Evolutionary conservation across 1,140 invertebrate species (phyloP).

Genomic region (Scaptomyza hsui): DNA sequence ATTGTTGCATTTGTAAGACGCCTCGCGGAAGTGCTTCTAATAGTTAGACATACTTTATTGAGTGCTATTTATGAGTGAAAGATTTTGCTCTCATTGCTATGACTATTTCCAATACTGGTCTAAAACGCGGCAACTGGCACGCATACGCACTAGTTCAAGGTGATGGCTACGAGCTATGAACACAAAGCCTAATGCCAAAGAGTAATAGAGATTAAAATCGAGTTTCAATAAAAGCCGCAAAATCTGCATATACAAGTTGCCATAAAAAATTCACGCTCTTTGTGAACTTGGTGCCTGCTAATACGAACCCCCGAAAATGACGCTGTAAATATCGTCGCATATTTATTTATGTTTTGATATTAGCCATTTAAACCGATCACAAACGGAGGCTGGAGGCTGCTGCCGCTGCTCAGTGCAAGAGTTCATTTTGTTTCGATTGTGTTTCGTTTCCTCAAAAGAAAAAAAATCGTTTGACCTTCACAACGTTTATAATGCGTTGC

Average conservation of each 20-base stretch:
- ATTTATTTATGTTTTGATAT: constrained; percentile 2
- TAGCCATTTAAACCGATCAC: neutral
- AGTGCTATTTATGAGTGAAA: constrained; percentile 24
- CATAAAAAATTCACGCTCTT: constrained; percentile 27
- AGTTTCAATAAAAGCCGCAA: constrained; percentile 37
- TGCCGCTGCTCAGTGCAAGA: constrained; percentile 26
- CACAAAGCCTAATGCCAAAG: constrained; percentile 49
- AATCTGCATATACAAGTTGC: constrained; percentile 27
- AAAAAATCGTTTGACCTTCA: constrained; percentile 55
- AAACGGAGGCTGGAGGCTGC: neutral
- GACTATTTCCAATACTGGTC: constrained; percentile 20
- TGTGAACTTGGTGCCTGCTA: constrained; percentile 12
- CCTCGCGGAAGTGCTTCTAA: constrained; percentile 26
- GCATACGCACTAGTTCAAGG: constrained; percentile 68
- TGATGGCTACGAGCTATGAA: constrained; percentile 26
- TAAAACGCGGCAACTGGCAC: constrained; percentile 29
- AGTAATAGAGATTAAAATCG: constrained; percentile 43
- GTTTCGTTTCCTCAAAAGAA: constrained; percentile 57
- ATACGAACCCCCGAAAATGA: constrained; percentile 24
- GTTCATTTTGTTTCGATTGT: constrained; percentile 38
- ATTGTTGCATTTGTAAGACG: constrained; percentile 12
- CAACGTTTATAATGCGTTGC: constrained; percentile 60
- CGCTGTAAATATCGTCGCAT: constrained; percentile 29
- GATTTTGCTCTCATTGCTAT: constrained; percentile 14
- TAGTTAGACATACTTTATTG: constrained; percentile 1